phyloP scores from a whole-genome alignment of 2,797 vertebrate genomes.

The Trichosurus vulpecula region DNA sequence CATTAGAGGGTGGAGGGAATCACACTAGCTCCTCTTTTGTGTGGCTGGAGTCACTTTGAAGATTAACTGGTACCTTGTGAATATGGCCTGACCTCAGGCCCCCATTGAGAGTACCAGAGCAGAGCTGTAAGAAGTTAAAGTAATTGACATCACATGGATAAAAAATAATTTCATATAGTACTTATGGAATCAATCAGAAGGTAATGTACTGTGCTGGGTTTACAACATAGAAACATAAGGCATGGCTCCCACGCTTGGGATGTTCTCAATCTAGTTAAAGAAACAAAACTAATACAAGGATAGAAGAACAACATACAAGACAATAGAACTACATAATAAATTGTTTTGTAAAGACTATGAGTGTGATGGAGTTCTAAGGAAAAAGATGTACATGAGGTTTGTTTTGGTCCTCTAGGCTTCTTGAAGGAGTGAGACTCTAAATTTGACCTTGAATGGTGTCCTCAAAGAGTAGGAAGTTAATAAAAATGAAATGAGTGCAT shows the following conservation, averaged over 20 bases:
- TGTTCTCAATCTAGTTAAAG: background rate
- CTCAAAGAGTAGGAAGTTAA: background rate
- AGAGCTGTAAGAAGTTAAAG: background rate
- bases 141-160: background rate
- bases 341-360: background rate
- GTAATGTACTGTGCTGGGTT: background rate
- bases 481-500: background rate
- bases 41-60: background rate
- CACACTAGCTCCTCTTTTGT: fast-evolving
- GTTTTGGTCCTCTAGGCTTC: background rate
- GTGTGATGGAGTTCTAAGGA: background rate
- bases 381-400: background rate
- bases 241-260: background rate
- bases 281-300: background rate
- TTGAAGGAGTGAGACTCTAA: background rate
- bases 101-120: background rate
- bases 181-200: background rate
- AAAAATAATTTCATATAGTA: background rate
- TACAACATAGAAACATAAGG: background rate
- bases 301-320: background rate
- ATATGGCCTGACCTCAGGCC: background rate
- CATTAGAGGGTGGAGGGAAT: fast-evolving
- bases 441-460: background rate
- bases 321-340: background rate
- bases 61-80: background rate